Evolutionary conservation across 1,140 invertebrate genomes (phyloP), one percentile per base, ranked within the genome.

Genomic region (Geopemphigus sp.): DNA sequence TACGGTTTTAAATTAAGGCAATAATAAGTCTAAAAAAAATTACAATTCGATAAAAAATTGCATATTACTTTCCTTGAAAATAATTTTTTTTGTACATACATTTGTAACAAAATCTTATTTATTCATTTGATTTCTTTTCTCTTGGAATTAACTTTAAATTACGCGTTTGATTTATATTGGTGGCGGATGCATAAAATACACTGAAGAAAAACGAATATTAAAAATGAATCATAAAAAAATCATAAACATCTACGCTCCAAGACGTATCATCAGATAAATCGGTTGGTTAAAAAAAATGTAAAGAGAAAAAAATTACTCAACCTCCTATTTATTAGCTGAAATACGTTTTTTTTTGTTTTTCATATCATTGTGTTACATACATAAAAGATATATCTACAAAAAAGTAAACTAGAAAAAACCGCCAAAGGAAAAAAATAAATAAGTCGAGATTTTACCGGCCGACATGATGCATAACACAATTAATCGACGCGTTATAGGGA

Each of bases 271-370:
- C 53, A 56, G 50, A 78, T 74, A 74, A 78, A 78, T 64, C 39
- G 39, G 26, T 14, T 73, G 19, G 45, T 11, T 32, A 4, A 59
- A 63, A 47, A 73, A 32, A 63, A 68, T 80, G 22, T 29, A 68
- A 66, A 29, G 29, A 29, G 29, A 76, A 57, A 81, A 64, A 78
- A 74, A 64, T 76, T 61, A 45, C 61, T 66, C 63, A 54, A 64
- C 61, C 53, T 81, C 19, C 73, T 78, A 74, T 74, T 74, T 81
- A 78, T 66, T 66, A 61, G 70, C 29, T 53, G 57, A 45, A 56
- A 80, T 81, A 63, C 47, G 53, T 78, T 81, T 81, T 39, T 39
- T 39, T 81, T 78, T 80, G 24, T 64, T 45, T 80, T 80, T 78
- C 22, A 57, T 81, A 61, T 53, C 53, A 74, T 74, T 74, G 81